Evolutionary conservation across 2,888 invertebrate genomes (phyloP).

Genomic region (Ernsta delagoae): DNA sequence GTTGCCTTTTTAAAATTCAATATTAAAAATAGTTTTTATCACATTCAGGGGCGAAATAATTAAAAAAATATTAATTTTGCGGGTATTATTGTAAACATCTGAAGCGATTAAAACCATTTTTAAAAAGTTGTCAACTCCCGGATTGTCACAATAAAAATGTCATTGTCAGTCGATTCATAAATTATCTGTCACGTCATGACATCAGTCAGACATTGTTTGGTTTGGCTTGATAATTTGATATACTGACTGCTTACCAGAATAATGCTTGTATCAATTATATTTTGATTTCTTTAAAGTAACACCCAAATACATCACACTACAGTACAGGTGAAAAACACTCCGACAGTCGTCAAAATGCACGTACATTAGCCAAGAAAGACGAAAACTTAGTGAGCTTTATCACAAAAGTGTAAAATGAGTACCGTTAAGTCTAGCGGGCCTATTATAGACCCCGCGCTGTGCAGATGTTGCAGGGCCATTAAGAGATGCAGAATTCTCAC

Average conservation of each 20-base stretch:
- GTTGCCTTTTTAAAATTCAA: too few species aligned
- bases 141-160: background rate
- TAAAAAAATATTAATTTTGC: too few species aligned
- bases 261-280: background rate
- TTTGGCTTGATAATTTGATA: background rate
- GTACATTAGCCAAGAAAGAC: background rate
- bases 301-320: background rate
- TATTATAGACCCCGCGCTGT: conserved; percentile 75
- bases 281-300: background rate
- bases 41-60: too few species aligned
- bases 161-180: background rate
- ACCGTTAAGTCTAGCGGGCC: conserved; percentile 61
- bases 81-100: too few species aligned
- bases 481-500: conserved; percentile 78
- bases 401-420: conserved; percentile 25
- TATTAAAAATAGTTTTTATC: too few species aligned
- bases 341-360: background rate
- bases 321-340: background rate
- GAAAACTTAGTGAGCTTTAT: conserved; percentile 5
- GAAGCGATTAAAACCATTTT: too few species aligned
- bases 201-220: background rate
- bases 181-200: background rate
- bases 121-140: too few species aligned
- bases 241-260: background rate
- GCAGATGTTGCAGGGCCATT: conserved; percentile 74